Evolutionary conservation across 2,113 vertebrate species (phyloP).

Genomic region (Tachuris rubrigastra): DNA sequence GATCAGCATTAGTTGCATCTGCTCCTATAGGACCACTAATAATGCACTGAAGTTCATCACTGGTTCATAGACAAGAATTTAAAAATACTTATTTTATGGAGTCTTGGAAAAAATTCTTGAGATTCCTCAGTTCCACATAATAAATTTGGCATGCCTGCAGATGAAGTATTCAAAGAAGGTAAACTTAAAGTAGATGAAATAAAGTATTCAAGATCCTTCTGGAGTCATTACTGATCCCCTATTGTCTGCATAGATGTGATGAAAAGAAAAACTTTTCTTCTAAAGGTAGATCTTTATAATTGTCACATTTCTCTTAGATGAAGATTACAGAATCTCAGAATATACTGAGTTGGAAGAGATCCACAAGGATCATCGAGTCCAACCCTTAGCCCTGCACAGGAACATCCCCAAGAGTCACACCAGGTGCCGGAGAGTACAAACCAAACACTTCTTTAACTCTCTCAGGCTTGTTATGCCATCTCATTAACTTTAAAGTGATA

Average conservation of each 20-base stretch:
- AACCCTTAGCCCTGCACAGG: background rate
- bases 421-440: background rate
- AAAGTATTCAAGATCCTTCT: background rate
- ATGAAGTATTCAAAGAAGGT: background rate
- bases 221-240: rapidly evolving
- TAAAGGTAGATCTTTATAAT: background rate
- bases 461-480: background rate
- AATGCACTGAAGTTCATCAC: background rate
- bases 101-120: background rate
- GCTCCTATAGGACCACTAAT: background rate
- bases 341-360: background rate
- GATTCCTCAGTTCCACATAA: background rate
- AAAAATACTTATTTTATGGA: background rate
- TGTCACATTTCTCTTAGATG: background rate
- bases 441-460: background rate
- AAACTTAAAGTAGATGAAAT: background rate
- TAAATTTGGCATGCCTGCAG: background rate
- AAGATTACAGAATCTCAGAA: background rate
- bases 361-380: background rate
- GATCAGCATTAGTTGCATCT: background rate
- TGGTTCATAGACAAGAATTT: background rate
- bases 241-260: background rate
- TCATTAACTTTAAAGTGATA: background rate
- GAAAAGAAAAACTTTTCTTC: background rate
- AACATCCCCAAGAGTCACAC: background rate